Evolutionary conservation across 1,140 invertebrate genomes (phyloP).

Genomic region (Lasioglossum albipes): DNA sequence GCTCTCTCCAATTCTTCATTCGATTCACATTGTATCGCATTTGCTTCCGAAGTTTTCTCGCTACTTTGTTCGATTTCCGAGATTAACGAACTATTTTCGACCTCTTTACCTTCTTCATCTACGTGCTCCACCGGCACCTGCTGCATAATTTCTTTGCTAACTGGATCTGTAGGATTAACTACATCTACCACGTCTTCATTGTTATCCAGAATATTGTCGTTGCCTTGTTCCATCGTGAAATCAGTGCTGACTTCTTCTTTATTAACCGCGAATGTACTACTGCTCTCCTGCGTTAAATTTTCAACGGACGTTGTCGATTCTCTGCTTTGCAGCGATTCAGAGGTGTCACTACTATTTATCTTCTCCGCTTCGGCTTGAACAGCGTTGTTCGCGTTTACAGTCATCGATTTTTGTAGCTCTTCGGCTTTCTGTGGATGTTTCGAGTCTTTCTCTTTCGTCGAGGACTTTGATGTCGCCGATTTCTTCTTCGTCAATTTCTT

Average conservation of each 20-base stretch:
- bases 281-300: background rate
- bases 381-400: too few species aligned
- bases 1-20: background rate
- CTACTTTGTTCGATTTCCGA: background rate
- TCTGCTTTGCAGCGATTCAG: background rate
- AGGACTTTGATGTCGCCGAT: background rate
- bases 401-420: background rate
- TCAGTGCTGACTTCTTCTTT: background rate
- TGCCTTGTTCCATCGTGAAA: background rate
- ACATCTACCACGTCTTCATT: background rate
- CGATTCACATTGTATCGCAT: background rate
- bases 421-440: slow-evolving; percentile 1
- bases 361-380: background rate
- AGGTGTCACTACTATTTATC: background rate
- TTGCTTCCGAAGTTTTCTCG: background rate
- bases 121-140: background rate
- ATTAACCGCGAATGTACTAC: background rate
- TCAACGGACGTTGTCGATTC: background rate
- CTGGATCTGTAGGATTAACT: too few species aligned
- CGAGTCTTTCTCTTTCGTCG: background rate
- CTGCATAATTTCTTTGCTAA: background rate
- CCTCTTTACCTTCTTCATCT: background rate
- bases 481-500: slow-evolving; percentile 47
- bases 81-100: background rate
- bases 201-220: background rate